Evolutionary conservation across 2,888 invertebrate species (phyloP), one percentile per base, ranked within the genome.

Genomic region (Limnephilus rhombicus): DNA sequence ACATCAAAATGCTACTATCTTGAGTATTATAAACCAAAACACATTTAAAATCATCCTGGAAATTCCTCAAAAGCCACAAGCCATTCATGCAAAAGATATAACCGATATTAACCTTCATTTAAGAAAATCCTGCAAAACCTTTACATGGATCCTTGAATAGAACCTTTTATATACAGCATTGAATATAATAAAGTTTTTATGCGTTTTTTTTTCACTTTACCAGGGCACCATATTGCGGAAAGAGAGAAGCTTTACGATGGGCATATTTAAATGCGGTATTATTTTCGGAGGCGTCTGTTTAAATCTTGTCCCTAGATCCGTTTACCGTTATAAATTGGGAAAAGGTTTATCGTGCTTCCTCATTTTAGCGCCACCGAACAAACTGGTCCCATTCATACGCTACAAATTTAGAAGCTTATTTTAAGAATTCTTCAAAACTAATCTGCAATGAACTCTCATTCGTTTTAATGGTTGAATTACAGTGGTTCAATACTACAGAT

Each of bases 241-340:
- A 68, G 68, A 68, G 68, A 68, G 1, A 49, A 68, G 68, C 24
- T 68, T 68, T n/a, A 68, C 68, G 68, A 68, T 2, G 18, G 24
- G 68, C 68, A 68, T 68, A 68, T 68, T 68, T 68, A 68, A 68
- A 68, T 68, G 68, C n/a, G 68, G 68, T 68, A n/a, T 68, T 68
- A 68, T 68, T 68, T 68, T 68, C n/a, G 24, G 68, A 68, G n/a
- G 68, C 68, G 68, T 68, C 68, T 24, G n/a, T 68, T 68, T 68
- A 68, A 68, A 68, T 68, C 68, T 68, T 68, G 68, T 68, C n/a
- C 24, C 24, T 24, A 68, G 68, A 68, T 68, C 68, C 68, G 68
- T n/a, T 68, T 68, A 68, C 68, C 68, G 24, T n/a, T 68, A 68
- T n/a, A 68, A 68, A 68, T 68, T 68, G 24, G 68, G n/a, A 68